Evolutionary conservation across 2,888 invertebrate genomes (phyloP).

Genomic region (Luffia ferchaultella): DNA sequence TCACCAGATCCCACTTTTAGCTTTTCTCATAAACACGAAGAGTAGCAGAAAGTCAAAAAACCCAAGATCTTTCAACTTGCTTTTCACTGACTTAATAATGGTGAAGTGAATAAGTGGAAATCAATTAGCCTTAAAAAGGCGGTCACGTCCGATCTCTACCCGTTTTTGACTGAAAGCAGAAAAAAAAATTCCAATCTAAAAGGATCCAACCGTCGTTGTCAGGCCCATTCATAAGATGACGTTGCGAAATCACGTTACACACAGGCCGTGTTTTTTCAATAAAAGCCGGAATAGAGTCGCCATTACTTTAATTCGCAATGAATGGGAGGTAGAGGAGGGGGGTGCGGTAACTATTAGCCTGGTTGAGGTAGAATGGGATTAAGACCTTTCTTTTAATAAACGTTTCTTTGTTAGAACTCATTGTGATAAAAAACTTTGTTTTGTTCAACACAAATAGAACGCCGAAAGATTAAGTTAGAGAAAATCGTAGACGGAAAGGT

Average conservation of each 20-base stretch:
- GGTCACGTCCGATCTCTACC: too few relatives aligned
- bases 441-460: constrained; percentile 2
- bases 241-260: constrained; percentile 20
- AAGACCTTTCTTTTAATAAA: background rate
- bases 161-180: too few relatives aligned
- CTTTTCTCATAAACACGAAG: too few relatives aligned
- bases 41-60: too few relatives aligned
- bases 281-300: constrained; percentile 19
- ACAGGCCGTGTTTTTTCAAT: constrained; percentile 27
- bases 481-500: background rate
- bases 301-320: constrained; percentile 24
- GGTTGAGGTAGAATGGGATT: constrained; percentile 3
- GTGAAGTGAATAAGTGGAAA: too few relatives aligned
- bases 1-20: too few relatives aligned
- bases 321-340: constrained; percentile 11
- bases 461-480: constrained; percentile 10
- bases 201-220: too few relatives aligned
- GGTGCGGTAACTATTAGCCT: constrained; percentile 14
- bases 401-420: background rate
- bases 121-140: too few relatives aligned
- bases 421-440: background rate
- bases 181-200: too few relatives aligned
- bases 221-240: constrained; percentile 21
- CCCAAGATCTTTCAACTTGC: too few relatives aligned
- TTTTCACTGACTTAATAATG: too few relatives aligned